phyloP scores from a whole-genome alignment of 2,888 invertebrate species.

The Cantharis nigra region DNA sequence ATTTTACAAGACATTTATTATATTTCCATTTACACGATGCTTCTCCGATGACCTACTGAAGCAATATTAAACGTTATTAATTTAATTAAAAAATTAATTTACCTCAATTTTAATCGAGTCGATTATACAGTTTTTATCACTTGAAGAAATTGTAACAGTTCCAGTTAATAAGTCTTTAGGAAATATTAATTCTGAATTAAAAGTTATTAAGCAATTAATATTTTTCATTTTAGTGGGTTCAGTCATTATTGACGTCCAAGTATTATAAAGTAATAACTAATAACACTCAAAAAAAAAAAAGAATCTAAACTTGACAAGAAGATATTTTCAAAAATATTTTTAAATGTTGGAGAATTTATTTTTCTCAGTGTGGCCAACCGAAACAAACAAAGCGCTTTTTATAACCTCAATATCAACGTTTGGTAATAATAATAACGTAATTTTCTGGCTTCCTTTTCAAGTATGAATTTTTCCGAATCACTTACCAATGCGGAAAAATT shows the following conservation, averaged over 20 bases:
- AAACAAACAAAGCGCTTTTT: neutral
- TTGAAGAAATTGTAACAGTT: conserved; percentile 8
- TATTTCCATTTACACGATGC: conserved; percentile 36
- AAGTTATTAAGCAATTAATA: conserved; percentile 15
- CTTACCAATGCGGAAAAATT: conserved; percentile 37
- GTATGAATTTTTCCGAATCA: conserved; percentile 36
- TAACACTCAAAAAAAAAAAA: neutral
- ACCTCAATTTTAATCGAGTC: conserved; percentile 37
- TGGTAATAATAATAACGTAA: neutral
- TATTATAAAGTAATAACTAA: neutral
- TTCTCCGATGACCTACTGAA: conserved; percentile 34
- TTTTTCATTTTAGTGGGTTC: neutral
- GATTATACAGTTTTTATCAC: neutral
- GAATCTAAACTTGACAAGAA: neutral
- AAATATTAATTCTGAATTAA: conserved; percentile 25
- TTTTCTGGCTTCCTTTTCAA: neutral
- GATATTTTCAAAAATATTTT: neutral
- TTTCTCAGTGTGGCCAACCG: neutral
- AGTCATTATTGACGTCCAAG: neutral
- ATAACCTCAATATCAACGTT: neutral
- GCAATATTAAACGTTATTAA: neutral
- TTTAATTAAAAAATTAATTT: neutral
- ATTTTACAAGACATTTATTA: conserved; percentile 22
- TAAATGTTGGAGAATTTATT: neutral
- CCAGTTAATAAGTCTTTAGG: conserved; percentile 31